Evolutionary conservation across 2,888 invertebrate species (phyloP), one percentile per base, ranked within the genome.

Genomic region (Drosophila meridiana): DNA sequence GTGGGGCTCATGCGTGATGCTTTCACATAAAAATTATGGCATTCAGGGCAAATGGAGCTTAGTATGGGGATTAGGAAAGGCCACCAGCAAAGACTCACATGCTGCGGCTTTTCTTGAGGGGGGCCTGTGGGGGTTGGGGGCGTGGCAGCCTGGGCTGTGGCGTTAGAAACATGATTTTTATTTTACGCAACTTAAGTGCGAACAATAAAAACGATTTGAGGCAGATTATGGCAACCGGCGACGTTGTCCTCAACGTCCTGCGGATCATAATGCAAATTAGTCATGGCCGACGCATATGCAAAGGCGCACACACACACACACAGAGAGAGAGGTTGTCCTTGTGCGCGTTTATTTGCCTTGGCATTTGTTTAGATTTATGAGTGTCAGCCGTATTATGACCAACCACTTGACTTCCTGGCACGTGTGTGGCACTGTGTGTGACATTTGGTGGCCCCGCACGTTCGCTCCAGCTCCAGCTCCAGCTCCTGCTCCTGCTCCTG

Each of bases 161-260:
- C 87, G 90, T 80, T 88, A 89, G 85, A 89, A 89, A 91, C 92
- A 91, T 91, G 92, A 90, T 92, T 92, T 91, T 92, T 92, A 92
- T 92, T 91, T 92, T 91, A 92, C 92, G 91, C 92, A 92, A 92
- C 89, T 92, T 92, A 92, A 92, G 91, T 92, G 92, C 90, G 90
- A 90, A 90, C 90, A 90, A 90, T 90, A 90, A 90, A 86, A 90
- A 88, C 86, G 90, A 90, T 90, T 90, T 87, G 83, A 86, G 74
- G 78, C 82, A 88, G 89, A 90, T 90, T 89, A 89, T 78, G 80
- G 82, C 69, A 76, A 71, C 81, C 72, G 78, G 78, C 82, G 82
- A 76, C 74, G 68, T 55, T 60, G 62, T 65, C 61, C 60, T 58
- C 38, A 48, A 60, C 53, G 66, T 52, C 52, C 68, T 65, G 48